phyloP scores from a whole-genome alignment of 2,797 vertebrate species.

The Echeneis naucrates region DNA sequence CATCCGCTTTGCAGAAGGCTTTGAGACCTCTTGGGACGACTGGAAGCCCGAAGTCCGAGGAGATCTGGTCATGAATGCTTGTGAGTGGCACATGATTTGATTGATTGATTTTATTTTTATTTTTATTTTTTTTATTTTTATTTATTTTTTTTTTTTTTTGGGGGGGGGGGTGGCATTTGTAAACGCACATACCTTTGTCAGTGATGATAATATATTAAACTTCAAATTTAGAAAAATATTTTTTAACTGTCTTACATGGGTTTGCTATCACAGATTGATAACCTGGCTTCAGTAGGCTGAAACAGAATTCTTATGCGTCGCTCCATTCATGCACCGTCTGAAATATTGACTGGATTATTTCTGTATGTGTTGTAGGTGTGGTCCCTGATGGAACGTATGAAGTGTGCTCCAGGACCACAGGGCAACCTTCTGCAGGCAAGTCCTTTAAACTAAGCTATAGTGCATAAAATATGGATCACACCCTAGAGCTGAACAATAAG shows the following conservation, averaged over 20 bases:
- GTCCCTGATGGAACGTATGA: conserved; percentile 99
- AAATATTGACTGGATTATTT: conserved; percentile 16
- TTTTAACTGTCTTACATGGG: background rate
- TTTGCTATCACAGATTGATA: conserved; percentile 10
- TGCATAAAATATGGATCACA: conserved; percentile 55
- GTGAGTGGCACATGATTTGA: conserved; percentile 85
- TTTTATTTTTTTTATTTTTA: too few species aligned
- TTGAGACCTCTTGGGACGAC: conserved; percentile 99
- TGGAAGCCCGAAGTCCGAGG: conserved; percentile 97
- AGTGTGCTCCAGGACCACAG: conserved; percentile 97
- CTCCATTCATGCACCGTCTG: background rate
- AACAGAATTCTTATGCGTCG: background rate
- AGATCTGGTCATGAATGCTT: conserved; percentile 97
- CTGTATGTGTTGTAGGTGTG: conserved; percentile 85
- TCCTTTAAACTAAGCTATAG: conserved; percentile 23
- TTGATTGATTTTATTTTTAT: too few species aligned
- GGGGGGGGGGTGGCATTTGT: too few species aligned
- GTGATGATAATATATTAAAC: background rate
- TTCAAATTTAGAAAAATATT: background rate
- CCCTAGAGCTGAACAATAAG: conserved; percentile 27
- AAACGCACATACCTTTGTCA: background rate
- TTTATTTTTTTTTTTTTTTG: too few species aligned
- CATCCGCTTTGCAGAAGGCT: conserved; percentile 98
- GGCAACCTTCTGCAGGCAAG: conserved; percentile 94
- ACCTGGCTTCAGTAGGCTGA: background rate